Evolutionary conservation across 2,113 vertebrate species (phyloP), one percentile per base, ranked within the genome.

Genomic region (Atlantisia rogersi): DNA sequence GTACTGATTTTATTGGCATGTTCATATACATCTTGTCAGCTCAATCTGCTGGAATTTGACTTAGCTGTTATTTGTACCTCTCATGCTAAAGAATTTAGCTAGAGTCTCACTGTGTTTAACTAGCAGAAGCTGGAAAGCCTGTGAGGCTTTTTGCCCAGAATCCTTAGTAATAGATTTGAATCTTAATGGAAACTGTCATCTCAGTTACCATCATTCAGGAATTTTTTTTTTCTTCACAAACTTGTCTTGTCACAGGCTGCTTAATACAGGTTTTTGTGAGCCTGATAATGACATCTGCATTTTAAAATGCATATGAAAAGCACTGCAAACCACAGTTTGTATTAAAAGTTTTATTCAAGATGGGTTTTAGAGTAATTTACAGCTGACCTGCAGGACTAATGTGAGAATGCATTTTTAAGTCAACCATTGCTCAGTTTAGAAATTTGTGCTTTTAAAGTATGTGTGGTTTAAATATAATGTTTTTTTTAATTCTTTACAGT

Each of bases 151-250:
- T 91, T 37, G 69, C 26, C 42, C 26, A 29, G 86, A 88, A 92
- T 24, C 25, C 26, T 73, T 53, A 56, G 19, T 86, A 79, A 50
- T 26, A 50, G 58, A 58, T 86, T 81, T 87, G 48, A 89, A 73
- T 88, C 65, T 58, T 90, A 85, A 88, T 92, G 42, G 52, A 62
- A 92, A 83, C 77, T 90, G 85, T 88, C 60, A 64, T 86, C 15
- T 67, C 42, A 24, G 75, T 94, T 83, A 93, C 42, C 53, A 75
- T 88, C 42, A 59, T 50, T 77, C 24, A 62, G 85, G 42, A 71
- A 20, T 0, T 11, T 67, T 65, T 64, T 78, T 80, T 69, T 56
- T 25, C 9, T 10, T 59, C 12, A 22, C 59, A 69, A 35, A n/a
- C 32, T 87, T 87, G 21, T 77, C 17, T 77, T 73, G 42, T 80